Evolutionary conservation across 2,113 vertebrate species (phyloP).

Genomic region (Tenebrosternarchus preto): DNA sequence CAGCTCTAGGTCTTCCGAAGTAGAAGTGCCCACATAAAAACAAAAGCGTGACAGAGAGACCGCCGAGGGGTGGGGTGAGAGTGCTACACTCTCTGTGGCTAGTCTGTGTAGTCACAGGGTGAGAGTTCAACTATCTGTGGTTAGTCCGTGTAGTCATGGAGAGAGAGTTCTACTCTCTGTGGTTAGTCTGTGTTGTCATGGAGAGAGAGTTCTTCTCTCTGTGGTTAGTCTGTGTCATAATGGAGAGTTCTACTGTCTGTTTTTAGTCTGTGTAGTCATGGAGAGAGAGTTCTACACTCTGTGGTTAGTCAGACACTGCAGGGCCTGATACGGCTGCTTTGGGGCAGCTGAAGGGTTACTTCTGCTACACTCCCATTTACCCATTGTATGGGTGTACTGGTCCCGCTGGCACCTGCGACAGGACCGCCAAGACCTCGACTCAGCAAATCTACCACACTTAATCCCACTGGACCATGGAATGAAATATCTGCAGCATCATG

Average conservation of each 20-base stretch:
- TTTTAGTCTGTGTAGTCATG: too few species aligned
- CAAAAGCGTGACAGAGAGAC: neutral
- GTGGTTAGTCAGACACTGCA: conserved; percentile 19
- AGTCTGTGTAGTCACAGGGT: too few species aligned
- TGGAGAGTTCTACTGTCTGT: conserved; percentile 13
- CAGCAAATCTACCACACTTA: conserved; percentile 44
- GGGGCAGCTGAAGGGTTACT: conserved; percentile 50
- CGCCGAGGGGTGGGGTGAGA: neutral
- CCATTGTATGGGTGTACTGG: conserved; percentile 43
- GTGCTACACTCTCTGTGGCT: conserved; percentile 26
- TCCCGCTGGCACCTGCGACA: conserved; percentile 46
- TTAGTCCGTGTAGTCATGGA: too few species aligned
- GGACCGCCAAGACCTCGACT: conserved; percentile 41
- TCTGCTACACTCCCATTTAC: conserved; percentile 52
- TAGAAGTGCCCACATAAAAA: neutral
- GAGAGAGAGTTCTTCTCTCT: conserved; percentile 12
- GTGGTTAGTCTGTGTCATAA: conserved; percentile 28
- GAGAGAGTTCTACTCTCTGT: conserved; percentile 15
- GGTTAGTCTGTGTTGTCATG: too few species aligned
- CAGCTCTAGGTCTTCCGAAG: neutral
- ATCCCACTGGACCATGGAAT: conserved; percentile 56
- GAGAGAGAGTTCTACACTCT: conserved; percentile 15
- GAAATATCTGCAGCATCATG: conserved; percentile 47
- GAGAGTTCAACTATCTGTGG: conserved; percentile 14
- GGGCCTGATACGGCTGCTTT: conserved; percentile 51